Percentiles rank a stretch among this genome's conserved stretches.
These are phyloP conservation scores for Trematomus bernacchii DNA, from an alignment of 2,797 vertebrate genomes.

Conservation along the genomic window DNA sequence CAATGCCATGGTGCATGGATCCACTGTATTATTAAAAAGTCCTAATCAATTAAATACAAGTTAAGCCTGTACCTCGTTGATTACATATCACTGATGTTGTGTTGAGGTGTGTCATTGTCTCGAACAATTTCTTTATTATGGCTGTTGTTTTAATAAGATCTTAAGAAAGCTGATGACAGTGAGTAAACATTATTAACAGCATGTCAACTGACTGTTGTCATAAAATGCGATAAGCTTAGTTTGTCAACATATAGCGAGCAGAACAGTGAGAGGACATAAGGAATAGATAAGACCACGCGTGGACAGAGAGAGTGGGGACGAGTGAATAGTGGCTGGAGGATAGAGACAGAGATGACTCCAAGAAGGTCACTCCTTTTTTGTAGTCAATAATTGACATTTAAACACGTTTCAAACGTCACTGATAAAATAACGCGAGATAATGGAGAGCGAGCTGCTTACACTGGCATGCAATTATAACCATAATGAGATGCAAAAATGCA, in stretches of 20 bases:
- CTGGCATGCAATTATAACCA: slow-evolving; percentile 94
- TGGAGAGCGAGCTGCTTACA: slow-evolving; percentile 89
- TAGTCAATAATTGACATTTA: slow-evolving; percentile 99
- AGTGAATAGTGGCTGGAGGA: slow-evolving; percentile 33
- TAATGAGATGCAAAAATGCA: slow-evolving; percentile 99
- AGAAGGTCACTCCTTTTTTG: slow-evolving; percentile 96
- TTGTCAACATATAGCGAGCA: slow-evolving; percentile 38
- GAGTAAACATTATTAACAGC: slow-evolving; percentile 49
- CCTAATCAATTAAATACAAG: slow-evolving; percentile 9
- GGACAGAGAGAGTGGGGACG: slow-evolving; percentile 21
- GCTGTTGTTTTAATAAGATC: slow-evolving; percentile 58
- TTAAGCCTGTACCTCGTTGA: slow-evolving; percentile 18
- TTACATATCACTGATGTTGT: slow-evolving; percentile 33
- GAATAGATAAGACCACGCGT: slow-evolving; percentile 45
- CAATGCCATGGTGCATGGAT: background rate
- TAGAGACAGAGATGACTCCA: slow-evolving; percentile 83
- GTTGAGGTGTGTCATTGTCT: slow-evolving; percentile 25
- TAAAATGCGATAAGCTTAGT: slow-evolving; percentile 42
- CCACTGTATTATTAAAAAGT: slow-evolving; percentile 7
- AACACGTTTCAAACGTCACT: slow-evolving; percentile 94
- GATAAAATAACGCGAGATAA: slow-evolving; percentile 96
- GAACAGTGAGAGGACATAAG: slow-evolving; percentile 27
- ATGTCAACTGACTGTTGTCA: slow-evolving; percentile 55
- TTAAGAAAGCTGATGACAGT: slow-evolving; percentile 52
- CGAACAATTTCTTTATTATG: slow-evolving; percentile 20